phyloP scores from a whole-genome alignment of 2,888 invertebrate species.

The Lordiphosa andalusiaca region DNA sequence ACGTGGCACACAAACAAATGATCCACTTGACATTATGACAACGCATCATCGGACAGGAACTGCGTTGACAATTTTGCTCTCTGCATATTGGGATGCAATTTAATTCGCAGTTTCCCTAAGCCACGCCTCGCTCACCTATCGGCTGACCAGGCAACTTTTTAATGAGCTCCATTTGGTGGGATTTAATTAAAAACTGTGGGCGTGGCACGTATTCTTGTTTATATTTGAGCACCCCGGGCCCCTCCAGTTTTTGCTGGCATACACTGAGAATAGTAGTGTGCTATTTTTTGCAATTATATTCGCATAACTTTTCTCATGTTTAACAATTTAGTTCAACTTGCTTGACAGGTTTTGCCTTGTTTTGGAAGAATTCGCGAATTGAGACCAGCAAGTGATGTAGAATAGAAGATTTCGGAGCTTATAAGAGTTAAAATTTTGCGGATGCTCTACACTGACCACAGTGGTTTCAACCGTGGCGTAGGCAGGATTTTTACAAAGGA shows the following conservation, averaged over 20 bases:
- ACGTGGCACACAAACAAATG: slow-evolving; percentile 26
- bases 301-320: background rate
- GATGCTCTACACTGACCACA: too few species aligned
- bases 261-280: background rate
- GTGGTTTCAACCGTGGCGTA: too few species aligned
- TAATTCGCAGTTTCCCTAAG: slow-evolving; percentile 29
- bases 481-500: too few species aligned
- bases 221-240: slow-evolving; percentile 22
- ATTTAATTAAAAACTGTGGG: slow-evolving; percentile 61
- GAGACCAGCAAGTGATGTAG: too few species aligned
- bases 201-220: slow-evolving; percentile 28
- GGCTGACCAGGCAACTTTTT: slow-evolving; percentile 55
- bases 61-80: slow-evolving; percentile 36
- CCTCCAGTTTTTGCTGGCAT: slow-evolving; percentile 16
- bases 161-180: slow-evolving; percentile 58
- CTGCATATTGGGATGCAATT: slow-evolving; percentile 38
- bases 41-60: slow-evolving; percentile 33
- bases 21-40: slow-evolving; percentile 57
- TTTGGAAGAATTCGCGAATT: too few species aligned
- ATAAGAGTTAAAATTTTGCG: too few species aligned
- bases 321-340: too few species aligned
- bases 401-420: too few species aligned
- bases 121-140: slow-evolving; percentile 5
- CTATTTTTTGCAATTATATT: too few species aligned
- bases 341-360: too few species aligned